phyloP scores from a whole-genome alignment of 2,113 vertebrate genomes.

The Marmota flaviventris region DNA sequence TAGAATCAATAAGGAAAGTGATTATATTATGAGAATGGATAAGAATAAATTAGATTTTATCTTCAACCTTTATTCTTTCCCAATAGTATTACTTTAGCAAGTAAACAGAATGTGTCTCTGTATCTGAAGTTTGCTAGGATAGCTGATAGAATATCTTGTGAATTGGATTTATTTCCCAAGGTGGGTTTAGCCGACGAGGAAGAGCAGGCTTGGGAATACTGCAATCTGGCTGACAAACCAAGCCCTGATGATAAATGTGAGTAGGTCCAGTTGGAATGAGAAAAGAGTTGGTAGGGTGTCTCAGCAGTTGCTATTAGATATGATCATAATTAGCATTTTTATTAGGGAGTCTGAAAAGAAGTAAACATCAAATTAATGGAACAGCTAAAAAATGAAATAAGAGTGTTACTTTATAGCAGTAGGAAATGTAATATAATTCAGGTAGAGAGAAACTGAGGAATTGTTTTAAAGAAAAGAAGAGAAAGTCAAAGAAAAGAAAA shows the following conservation, averaged over 20 bases:
- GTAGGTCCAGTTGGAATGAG: slow-evolving; percentile 50
- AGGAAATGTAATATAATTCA: slow-evolving; percentile 57
- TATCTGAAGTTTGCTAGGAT: slow-evolving; percentile 8
- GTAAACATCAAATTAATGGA: slow-evolving; percentile 78
- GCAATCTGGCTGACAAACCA: slow-evolving; percentile 55
- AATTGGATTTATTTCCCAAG: slow-evolving; percentile 67
- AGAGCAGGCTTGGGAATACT: slow-evolving; percentile 36
- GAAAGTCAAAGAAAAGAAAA: neutral
- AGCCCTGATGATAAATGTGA: slow-evolving; percentile 64
- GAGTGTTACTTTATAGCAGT: slow-evolving; percentile 53
- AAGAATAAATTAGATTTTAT: slow-evolving; percentile 43
- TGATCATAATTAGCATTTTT: slow-evolving; percentile 80
- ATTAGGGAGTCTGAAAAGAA: slow-evolving; percentile 74
- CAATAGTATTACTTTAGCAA: slow-evolving; percentile 38
- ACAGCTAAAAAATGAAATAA: slow-evolving; percentile 70
- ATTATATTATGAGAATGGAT: slow-evolving; percentile 6
- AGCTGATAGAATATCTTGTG: slow-evolving; percentile 7
- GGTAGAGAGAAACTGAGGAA: slow-evolving; percentile 31
- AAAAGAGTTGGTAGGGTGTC: slow-evolving; percentile 40
- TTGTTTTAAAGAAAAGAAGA: slow-evolving; percentile 7
- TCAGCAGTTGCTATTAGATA: slow-evolving; percentile 57
- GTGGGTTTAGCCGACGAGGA: slow-evolving; percentile 21
- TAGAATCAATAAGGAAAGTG: slow-evolving; percentile 2
- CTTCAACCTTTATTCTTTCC: neutral
- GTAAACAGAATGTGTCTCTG: slow-evolving; percentile 16